Evolutionary conservation across 2,113 vertebrate genomes (phyloP), one percentile per base, ranked within the genome.

Genomic region (Ophthalmolycus amberensis): DNA sequence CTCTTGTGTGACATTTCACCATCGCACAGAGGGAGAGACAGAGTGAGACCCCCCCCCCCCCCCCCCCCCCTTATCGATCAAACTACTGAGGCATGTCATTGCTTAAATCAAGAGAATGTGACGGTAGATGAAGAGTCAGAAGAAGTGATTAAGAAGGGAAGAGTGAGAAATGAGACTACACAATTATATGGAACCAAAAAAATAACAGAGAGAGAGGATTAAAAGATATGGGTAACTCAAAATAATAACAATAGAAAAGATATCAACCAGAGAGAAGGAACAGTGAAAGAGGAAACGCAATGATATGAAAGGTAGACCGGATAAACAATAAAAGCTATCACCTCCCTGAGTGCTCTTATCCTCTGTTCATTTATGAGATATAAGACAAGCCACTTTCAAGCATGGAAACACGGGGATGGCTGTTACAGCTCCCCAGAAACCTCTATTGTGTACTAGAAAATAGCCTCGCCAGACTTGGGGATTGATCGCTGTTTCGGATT

Each of bases 311-410:
- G 74, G 59, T 60, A 56, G 42, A 74, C 27, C 27, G 52, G 37
- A 54, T 29, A 27, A 87, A 89, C 77, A 59, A 73, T 10, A 58
- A 22, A 84, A 74, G 77, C 85, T 20, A 73, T 85, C 77, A 15
- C 70, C 72, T 68, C 65, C 62, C 44, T 76, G 71, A 82, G 74
- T 79, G 75, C 75, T 81, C 77, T 85, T 27, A 72, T 88, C 83
- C 50, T 73, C 79, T 83, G 44, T 87, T 87, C 70, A 85, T 83
- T 86, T 82, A 66, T 42, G 66, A 77, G 82, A 88, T 90, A 79
- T 90, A 89, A 89, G 75, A 77, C 42, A 25, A 83, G 76, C 71
- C 70, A 27, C 52, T 80, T 64, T 75, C 46, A 77, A 79, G 81
- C 50, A 63, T 37, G 69, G 74, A 75, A 84, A 85, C 63, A 54